Conservation (phyloP, 2,797 vertebrate genomes). For the Lepilemur ruficaudatus region DNA sequence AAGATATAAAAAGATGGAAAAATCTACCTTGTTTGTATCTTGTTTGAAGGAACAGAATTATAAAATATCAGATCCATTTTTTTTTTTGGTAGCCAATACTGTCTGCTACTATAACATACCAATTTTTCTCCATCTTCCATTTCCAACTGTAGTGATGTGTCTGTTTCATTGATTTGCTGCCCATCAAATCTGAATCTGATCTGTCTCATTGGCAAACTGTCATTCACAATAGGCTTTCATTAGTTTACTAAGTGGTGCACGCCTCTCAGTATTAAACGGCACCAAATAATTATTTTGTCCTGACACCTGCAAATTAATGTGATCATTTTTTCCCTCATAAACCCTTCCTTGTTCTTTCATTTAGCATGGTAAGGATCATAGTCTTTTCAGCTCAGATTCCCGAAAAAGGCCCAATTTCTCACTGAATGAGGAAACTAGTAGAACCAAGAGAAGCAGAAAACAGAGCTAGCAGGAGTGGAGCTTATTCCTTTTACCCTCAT, state of each 20-base stretch:
- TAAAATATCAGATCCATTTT: background rate
- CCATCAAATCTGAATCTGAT: constrained; percentile 16
- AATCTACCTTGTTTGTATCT: background rate
- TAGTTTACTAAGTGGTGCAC: background rate
- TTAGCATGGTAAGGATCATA: background rate
- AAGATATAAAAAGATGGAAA: too few relatives aligned
- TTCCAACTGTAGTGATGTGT: background rate
- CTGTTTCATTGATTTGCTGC: constrained; percentile 33
- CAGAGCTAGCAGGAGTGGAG: accelerated
- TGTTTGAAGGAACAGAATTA: background rate
- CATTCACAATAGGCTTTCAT: background rate
- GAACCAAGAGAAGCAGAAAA: background rate
- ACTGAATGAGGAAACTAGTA: background rate
- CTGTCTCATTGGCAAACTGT: background rate
- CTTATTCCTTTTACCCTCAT: background rate
- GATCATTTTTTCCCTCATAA: background rate
- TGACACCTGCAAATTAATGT: background rate
- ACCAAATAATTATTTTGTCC: background rate
- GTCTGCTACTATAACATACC: background rate
- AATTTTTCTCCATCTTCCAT: background rate
- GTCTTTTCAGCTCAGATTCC: background rate
- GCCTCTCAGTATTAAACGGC: background rate
- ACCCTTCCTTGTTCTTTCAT: background rate
- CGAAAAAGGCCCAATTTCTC: background rate
- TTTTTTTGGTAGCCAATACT: background rate